Evolutionary conservation across 1,140 invertebrate genomes (phyloP).

Genomic region (Lycorma delicatula): DNA sequence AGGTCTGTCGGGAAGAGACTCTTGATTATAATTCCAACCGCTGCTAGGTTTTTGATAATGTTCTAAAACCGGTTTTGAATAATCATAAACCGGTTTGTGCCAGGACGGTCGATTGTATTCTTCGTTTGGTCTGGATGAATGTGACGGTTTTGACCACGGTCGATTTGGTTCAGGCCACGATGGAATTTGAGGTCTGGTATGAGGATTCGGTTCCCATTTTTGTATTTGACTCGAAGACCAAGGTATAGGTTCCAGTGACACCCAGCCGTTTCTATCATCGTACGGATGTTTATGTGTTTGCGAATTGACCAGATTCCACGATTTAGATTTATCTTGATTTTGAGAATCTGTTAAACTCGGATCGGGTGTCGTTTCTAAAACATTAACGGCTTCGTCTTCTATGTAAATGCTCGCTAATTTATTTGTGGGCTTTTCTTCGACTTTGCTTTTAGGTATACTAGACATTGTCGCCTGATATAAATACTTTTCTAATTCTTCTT

Average conservation of each 20-base stretch:
- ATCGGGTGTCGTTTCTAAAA: conserved; percentile 20
- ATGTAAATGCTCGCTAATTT: conserved; percentile 25
- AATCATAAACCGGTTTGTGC: conserved; percentile 31
- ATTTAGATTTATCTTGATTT: conserved; percentile 32
- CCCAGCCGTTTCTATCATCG: conserved; percentile 64
- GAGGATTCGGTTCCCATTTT: conserved; percentile 54
- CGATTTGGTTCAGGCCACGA: conserved; percentile 8
- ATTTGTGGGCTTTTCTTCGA: conserved; percentile 18
- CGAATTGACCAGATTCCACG: conserved; percentile 32
- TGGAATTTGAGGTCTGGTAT: conserved; percentile 30
- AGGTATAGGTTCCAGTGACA: conserved; percentile 62
- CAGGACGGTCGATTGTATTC: conserved; percentile 27
- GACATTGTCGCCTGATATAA: conserved; percentile 25
- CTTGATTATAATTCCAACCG: conserved; percentile 9
- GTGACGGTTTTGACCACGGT: not conserved
- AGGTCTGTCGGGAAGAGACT: conserved; percentile 15
- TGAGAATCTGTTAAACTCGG: not conserved
- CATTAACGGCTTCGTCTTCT: conserved; percentile 25
- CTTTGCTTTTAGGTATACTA: conserved; percentile 8
- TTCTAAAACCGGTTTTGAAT: conserved; percentile 17
- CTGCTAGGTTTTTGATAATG: conserved; percentile 5
- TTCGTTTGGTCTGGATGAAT: not conserved
- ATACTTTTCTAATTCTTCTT: conserved; percentile 30
- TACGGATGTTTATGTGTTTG: conserved; percentile 47
- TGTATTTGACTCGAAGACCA: conserved; percentile 71